phyloP scores from a whole-genome alignment of 2,797 vertebrate species.

The Cynodonichthys magdalenae region DNA sequence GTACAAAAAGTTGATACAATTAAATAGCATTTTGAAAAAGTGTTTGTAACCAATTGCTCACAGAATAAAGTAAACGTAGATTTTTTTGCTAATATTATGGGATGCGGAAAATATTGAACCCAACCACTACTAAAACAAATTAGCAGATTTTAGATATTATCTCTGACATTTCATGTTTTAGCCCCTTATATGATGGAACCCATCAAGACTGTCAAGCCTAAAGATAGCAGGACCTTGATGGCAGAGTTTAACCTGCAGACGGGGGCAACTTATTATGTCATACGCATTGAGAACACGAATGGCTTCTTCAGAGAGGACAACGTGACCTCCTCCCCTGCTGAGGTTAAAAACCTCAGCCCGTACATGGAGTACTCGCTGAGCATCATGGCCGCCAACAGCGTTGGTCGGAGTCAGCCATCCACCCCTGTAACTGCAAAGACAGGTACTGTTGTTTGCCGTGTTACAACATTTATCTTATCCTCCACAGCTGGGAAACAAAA shows the following conservation, averaged over 20 bases:
- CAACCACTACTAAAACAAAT: not conserved
- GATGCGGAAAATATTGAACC: too few species aligned
- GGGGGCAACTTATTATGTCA: conserved; percentile 83
- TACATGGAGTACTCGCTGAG: conserved; percentile 87
- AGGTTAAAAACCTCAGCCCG: conserved; percentile 80
- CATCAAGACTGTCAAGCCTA: conserved; percentile 79
- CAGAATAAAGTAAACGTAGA: too few species aligned
- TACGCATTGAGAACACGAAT: conserved; percentile 75
- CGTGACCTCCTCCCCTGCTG: conserved; percentile 83
- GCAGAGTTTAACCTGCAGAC: conserved; percentile 80
- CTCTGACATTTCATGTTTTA: conserved; percentile 50
- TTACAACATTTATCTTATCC: not conserved
- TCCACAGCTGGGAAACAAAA: conserved; percentile 1
- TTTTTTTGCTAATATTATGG: too few species aligned
- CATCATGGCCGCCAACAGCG: conserved; percentile 81
- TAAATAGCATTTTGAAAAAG: too few species aligned
- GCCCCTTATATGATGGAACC: conserved; percentile 79
- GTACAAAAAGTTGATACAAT: too few species aligned
- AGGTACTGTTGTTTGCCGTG: conserved; percentile 75
- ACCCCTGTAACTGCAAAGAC: conserved; percentile 84
- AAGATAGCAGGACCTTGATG: conserved; percentile 86
- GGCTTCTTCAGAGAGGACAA: conserved; percentile 81
- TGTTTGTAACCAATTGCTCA: too few species aligned
- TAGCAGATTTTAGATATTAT: not conserved
- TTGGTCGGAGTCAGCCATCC: conserved; percentile 88